phyloP scores from a whole-genome alignment of 2,888 invertebrate genomes.

The Clistopyga incitator region DNA sequence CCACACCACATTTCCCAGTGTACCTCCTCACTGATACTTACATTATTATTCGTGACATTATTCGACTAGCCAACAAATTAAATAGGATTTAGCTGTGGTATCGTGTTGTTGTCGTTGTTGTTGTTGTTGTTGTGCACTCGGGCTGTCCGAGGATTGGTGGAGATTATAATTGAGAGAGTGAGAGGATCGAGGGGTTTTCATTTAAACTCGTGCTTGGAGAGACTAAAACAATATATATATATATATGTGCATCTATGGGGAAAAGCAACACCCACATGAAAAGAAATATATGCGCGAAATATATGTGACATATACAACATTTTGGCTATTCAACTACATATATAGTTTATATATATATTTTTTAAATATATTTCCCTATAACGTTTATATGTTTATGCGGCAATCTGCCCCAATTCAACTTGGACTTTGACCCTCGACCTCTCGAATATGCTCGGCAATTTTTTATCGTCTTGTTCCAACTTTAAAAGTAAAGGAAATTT shows the following conservation, averaged over 20 bases:
- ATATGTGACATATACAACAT: too few species aligned
- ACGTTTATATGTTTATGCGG: too few species aligned
- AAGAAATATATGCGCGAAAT: too few species aligned
- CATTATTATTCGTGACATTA: constrained; percentile 52
- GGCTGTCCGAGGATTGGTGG: constrained; percentile 32
- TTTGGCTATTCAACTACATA: too few species aligned
- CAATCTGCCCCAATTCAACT: too few species aligned
- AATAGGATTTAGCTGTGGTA: constrained; percentile 47
- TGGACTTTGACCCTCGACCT: too few species aligned
- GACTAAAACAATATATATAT: neutral
- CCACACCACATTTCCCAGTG: constrained; percentile 12
- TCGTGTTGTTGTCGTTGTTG: constrained; percentile 34
- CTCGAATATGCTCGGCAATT: too few species aligned
- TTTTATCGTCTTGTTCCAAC: too few species aligned
- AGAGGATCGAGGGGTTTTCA: constrained; percentile 13
- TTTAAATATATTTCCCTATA: too few species aligned
- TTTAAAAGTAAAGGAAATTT: too few species aligned
- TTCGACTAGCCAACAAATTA: constrained; percentile 49
- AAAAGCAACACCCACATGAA: constrained; percentile 2
- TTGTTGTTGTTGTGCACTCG: constrained; percentile 22
- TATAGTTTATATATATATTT: too few species aligned
- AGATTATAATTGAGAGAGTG: constrained; percentile 10
- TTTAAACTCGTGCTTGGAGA: neutral
- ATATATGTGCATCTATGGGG: constrained; percentile 16
- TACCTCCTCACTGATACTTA: constrained; percentile 56